Percentiles rank a stretch among this genome's conserved stretches.
phyloP scores from a whole-genome alignment of 2,888 invertebrate genomes.

The Gymnoscelis rufifasciata region DNA sequence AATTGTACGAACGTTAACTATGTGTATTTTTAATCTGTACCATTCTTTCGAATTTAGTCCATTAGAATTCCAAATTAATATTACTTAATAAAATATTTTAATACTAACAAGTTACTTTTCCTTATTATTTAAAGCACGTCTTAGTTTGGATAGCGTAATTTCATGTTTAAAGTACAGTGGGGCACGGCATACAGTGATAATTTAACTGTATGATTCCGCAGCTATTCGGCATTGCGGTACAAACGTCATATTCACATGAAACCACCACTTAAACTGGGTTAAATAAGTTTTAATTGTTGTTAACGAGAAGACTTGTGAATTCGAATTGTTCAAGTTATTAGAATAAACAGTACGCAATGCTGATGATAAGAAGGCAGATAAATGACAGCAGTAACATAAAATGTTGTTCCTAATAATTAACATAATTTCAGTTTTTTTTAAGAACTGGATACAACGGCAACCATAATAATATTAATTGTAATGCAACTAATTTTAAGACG shows the following conservation, averaged over 20 bases:
- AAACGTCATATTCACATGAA: slow-evolving; percentile 32
- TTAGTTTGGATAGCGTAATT: slow-evolving; percentile 11
- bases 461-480: too few species aligned
- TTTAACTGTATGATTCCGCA: slow-evolving; percentile 22
- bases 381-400: too few species aligned
- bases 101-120: neutral
- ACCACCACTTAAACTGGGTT: slow-evolving; percentile 2
- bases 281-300: neutral
- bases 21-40: too few species aligned
- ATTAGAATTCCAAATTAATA: neutral
- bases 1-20: too few species aligned
- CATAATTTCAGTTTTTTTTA: too few species aligned
- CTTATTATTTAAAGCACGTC: slow-evolving; percentile 2
- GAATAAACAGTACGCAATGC: too few species aligned
- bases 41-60: too few species aligned
- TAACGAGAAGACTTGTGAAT: neutral
- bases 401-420: too few species aligned
- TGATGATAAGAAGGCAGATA: too few species aligned
- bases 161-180: slow-evolving; percentile 7
- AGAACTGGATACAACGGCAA: too few species aligned
- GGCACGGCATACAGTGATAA: slow-evolving; percentile 27
- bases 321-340: too few species aligned
- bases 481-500: too few species aligned
- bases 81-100: neutral
- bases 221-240: slow-evolving; percentile 36